Evolutionary conservation across 2,888 invertebrate species (phyloP), one percentile per base, ranked within the genome.

Genomic region (Patella ulyssiponensis): DNA sequence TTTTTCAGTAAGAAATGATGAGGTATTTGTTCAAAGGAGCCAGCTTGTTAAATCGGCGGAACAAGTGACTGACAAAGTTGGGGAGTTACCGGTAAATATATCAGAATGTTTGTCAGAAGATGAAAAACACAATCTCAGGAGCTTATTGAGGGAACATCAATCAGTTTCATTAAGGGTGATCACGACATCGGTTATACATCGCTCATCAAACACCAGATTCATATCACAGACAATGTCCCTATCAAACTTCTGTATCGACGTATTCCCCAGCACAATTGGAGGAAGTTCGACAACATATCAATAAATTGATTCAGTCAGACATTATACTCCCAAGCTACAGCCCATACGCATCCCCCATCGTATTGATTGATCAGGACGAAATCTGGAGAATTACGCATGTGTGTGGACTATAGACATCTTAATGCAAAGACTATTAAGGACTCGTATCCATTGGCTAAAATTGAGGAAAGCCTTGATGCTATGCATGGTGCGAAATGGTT

Each of bases 271-370:
- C 69, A 3, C 73, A 73, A 17, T 27, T 56, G 20, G 71, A 73
- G 14, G 78, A 78, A 73, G 79, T 77, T 0, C 71, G 78, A 56
- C 12, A 27, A 11, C 77, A 79, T 33, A 74, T 82, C 17, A 20
- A 79, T 12, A 74, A 72, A 7, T 52, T 82, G 71, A 69, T 84
- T 20, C 70, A 73, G 1, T 27, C 71, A n/a, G 74, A 69, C 1
- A 73, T 84, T 17, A 84, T 84, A 33, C 15, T 64, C 17, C 77
- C 77, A 23, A 77, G 78, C 69, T 69, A 58, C 14, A 77, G 78
- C 52, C 80, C 81, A 11, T 84, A 77, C 73, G 80, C 79, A 12
- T 80, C 81, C 17, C 82, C 84, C 3, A 75, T 84, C 1, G 82
- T 82, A 17, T n/a, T 83, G 14, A 17, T n/a, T 83, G 14, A 79